A percentile compares a stretch with the other conserved stretches of the same genome.
Evolutionary conservation across 2,113 vertebrate genomes (phyloP).

Genomic region (Puntigrus tetrazona): DNA sequence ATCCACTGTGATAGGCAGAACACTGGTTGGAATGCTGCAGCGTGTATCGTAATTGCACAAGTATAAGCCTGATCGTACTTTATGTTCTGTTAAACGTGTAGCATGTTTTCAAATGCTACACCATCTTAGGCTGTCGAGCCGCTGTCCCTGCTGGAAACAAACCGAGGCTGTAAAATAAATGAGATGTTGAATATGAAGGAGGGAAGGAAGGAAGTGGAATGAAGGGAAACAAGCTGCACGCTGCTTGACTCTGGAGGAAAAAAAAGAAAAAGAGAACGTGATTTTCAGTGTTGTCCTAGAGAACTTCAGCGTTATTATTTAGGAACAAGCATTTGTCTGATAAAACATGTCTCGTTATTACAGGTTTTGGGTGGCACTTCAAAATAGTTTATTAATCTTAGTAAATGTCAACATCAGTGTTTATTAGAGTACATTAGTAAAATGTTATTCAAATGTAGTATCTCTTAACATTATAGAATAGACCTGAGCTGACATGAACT

Average conservation of each 20-base stretch:
- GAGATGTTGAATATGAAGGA: neutral
- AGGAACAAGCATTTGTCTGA: neutral
- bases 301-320: neutral
- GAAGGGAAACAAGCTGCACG: neutral
- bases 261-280: no score
- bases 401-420: neutral
- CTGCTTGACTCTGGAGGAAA: neutral
- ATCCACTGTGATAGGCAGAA: conserved; percentile 17
- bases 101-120: conserved; percentile 24
- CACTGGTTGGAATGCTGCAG: conserved; percentile 23
- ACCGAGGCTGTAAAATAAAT: conserved; percentile 2
- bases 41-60: conserved; percentile 48
- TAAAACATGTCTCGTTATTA: neutral
- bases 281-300: conserved; percentile 5
- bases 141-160: conserved; percentile 1
- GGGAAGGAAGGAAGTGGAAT: neutral
- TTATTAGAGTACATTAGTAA: neutral
- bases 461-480: neutral
- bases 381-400: neutral
- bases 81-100: conserved; percentile 45
- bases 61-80: conserved; percentile 54
- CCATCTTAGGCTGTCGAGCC: conserved; percentile 21
- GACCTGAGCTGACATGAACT: neutral
- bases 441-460: neutral
- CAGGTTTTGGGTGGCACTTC: neutral